A percentile compares a stretch with the other conserved stretches of the same genome.
phyloP scores from a whole-genome alignment of 2,113 vertebrate genomes.

The Zosterops lateralis region DNA sequence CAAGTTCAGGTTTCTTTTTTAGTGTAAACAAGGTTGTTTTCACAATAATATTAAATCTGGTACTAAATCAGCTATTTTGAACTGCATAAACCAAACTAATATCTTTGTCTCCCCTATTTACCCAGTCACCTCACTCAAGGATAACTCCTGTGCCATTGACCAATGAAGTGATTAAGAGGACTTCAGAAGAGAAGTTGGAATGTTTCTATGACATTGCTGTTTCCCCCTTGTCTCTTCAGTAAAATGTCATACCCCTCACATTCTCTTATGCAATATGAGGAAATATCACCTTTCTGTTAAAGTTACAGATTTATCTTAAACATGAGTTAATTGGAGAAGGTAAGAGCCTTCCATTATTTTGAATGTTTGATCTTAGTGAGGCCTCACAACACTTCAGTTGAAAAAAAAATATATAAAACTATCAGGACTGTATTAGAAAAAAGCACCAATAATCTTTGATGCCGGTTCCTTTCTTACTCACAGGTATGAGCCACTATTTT shows the following conservation, averaged over 20 bases:
- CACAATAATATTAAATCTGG: background rate
- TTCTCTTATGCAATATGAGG: background rate
- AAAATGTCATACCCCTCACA: background rate
- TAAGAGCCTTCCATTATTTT: conserved; percentile 13
- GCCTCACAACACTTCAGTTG: background rate
- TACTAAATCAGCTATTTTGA: background rate
- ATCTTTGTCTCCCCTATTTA: background rate
- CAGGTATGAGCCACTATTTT: background rate
- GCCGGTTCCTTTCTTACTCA: conserved; percentile 23
- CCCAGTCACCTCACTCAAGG: background rate
- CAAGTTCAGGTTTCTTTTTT: background rate
- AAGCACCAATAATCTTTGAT: conserved; percentile 5
- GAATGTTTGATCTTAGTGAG: conserved; percentile 44
- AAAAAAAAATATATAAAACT: conserved; percentile 32
- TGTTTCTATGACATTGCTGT: background rate
- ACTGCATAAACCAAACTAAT: background rate
- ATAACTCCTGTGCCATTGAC: background rate
- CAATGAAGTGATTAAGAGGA: background rate
- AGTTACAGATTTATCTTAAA: conserved; percentile 16
- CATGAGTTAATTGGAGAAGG: background rate
- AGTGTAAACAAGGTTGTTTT: background rate
- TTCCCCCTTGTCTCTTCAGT: background rate
- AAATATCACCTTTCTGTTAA: background rate
- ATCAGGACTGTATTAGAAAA: conserved; percentile 31
- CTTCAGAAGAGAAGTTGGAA: background rate